Percentiles rank a stretch among this genome's conserved stretches.
Conservation (phyloP, 2,888 invertebrate species). For the Eupithecia subumbrata region DNA sequence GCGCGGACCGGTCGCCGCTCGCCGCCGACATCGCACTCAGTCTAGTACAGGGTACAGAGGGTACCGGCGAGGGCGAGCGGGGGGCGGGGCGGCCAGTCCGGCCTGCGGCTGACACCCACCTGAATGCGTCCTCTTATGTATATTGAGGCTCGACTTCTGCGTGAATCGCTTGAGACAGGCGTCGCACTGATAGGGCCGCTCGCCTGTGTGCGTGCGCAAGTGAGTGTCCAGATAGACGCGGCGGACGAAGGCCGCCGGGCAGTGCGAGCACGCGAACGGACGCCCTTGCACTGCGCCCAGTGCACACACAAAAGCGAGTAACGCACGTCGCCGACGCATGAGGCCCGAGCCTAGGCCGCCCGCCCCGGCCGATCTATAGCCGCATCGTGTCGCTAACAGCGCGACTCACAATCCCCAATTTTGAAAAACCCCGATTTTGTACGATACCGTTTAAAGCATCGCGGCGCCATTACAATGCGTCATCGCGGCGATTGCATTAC, state of each 20-base stretch:
- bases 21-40: constrained; percentile 56
- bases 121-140: constrained; percentile 91
- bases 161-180: constrained; percentile 91
- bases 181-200: constrained; percentile 87
- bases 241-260: constrained; percentile 80
- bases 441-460: constrained; percentile 50
- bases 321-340: constrained; percentile 81
- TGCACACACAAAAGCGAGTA: constrained; percentile 84
- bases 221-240: constrained; percentile 81
- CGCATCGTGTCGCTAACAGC: constrained; percentile 41
- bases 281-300: constrained; percentile 83
- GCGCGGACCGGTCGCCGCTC: constrained; percentile 80
- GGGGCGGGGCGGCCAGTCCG: constrained; percentile 77
- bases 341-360: constrained; percentile 54
- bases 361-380: constrained; percentile 61
- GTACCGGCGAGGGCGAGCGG: constrained; percentile 56
- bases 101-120: constrained; percentile 82
- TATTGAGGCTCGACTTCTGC: constrained; percentile 92
- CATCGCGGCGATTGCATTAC: constrained; percentile 82
- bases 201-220: constrained; percentile 85
- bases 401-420: constrained; percentile 50
- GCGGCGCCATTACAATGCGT: constrained; percentile 60
- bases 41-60: neutral
- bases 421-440: constrained; percentile 57
- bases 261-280: constrained; percentile 76